These are phyloP conservation scores for Lepisosteus oculatus DNA, from an alignment of 2,113 vertebrate species.

Conservation along the genomic window DNA sequence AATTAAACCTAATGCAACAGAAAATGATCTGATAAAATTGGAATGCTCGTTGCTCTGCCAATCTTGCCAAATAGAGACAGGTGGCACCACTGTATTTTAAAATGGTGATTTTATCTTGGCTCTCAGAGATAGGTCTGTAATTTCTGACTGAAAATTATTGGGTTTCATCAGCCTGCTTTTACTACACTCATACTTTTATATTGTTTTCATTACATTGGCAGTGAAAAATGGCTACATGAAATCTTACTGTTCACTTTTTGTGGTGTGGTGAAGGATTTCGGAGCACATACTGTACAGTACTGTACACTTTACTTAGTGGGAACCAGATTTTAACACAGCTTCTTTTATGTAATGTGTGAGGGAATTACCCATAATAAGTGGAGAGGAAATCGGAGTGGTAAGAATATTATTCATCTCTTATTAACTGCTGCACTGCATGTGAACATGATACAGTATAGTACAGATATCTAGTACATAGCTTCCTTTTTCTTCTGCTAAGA, in stretches of 20 bases:
- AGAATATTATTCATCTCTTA: not conserved
- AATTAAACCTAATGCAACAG: conserved; percentile 48
- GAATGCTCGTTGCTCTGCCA: conserved; percentile 37
- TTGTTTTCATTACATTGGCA: not conserved
- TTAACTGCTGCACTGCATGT: too few species aligned
- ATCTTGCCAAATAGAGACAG: conserved; percentile 39
- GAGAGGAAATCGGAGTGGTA: not conserved
- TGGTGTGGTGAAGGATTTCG: not conserved
- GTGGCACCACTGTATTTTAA: conserved; percentile 32
- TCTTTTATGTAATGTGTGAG: conserved; percentile 2
- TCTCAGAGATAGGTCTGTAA: not conserved
- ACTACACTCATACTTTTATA: not conserved
- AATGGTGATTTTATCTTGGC: not conserved
- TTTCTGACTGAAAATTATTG: conserved; percentile 1
- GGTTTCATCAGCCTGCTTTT: conserved; percentile 7
- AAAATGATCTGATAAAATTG: conserved; percentile 40
- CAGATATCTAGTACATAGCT: not conserved
- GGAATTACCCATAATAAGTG: not conserved
- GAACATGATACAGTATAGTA: not conserved
- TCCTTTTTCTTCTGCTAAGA: not conserved
- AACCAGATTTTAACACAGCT: not conserved
- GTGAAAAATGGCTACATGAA: not conserved
- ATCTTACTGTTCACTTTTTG: not conserved
- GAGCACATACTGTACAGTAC: not conserved
- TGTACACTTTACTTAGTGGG: not conserved